phyloP scores from a whole-genome alignment of 2,888 invertebrate genomes.

The Dasypogon diadema region DNA sequence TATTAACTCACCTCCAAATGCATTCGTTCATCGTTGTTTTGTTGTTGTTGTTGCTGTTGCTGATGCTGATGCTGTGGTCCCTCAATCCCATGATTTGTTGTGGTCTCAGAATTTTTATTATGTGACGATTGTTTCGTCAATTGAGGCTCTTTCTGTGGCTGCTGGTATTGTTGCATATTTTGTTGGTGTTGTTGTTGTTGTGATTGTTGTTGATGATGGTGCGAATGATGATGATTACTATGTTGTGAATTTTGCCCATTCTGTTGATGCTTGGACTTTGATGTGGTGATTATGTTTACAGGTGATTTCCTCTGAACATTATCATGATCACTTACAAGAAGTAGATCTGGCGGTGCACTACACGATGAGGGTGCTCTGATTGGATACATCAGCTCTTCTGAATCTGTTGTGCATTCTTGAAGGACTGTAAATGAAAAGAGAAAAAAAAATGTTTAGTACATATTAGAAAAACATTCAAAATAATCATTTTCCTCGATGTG shows the following conservation, averaged over 20 bases:
- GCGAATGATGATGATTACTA: slow-evolving; percentile 56
- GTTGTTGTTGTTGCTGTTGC: too few relatives aligned
- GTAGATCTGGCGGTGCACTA: slow-evolving; percentile 74
- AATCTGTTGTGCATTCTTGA: slow-evolving; percentile 77
- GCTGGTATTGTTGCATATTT: slow-evolving; percentile 58
- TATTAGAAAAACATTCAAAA: too few relatives aligned
- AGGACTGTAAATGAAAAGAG: slow-evolving; percentile 75
- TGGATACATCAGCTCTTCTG: slow-evolving; percentile 77
- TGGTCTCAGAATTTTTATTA: slow-evolving; percentile 55
- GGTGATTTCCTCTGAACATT: slow-evolving; percentile 60
- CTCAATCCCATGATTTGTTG: slow-evolving; percentile 49
- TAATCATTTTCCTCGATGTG: too few relatives aligned
- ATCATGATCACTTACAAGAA: slow-evolving; percentile 73
- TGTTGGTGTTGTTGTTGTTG: slow-evolving; percentile 58
- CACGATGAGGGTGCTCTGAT: slow-evolving; percentile 74
- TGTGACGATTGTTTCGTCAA: slow-evolving; percentile 53
- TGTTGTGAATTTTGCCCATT: slow-evolving; percentile 59
- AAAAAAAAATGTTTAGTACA: too few relatives aligned
- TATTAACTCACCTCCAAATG: slow-evolving; percentile 65
- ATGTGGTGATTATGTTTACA: slow-evolving; percentile 65
- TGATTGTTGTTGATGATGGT: slow-evolving; percentile 53
- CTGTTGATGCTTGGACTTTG: slow-evolving; percentile 50
- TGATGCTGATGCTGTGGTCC: too few relatives aligned
- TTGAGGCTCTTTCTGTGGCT: slow-evolving; percentile 37
- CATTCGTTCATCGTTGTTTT: slow-evolving; percentile 63